phyloP scores from a whole-genome alignment of 37 sponge, comb jelly and placozoan genomes.

The Halichondria panicea region DNA sequence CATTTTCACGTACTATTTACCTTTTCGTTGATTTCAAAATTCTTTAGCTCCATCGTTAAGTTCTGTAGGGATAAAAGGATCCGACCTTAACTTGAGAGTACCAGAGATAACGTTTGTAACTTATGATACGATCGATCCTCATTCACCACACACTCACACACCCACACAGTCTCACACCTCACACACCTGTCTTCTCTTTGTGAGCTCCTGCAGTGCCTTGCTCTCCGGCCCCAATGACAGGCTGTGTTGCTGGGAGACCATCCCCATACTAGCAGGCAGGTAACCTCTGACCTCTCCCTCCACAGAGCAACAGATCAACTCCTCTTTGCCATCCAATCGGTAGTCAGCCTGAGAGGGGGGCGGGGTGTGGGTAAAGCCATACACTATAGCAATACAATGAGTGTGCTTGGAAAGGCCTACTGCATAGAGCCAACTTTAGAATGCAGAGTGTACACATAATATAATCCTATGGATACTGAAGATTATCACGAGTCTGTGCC shows the following conservation, averaged over 20 bases:
- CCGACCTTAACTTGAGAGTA: no score
- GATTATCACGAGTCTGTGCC: no score
- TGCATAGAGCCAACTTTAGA: no score
- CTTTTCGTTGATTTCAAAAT: constrained; percentile 85
- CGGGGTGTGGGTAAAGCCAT: background rate
- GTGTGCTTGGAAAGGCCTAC: no score
- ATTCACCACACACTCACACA: no score
- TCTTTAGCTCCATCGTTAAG: constrained; percentile 83
- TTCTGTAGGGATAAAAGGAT: constrained; percentile 43
- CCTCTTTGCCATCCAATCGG: constrained; percentile 80
- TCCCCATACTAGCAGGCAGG: constrained; percentile 39
- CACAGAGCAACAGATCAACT: constrained; percentile 88
- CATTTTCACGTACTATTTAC: no score
- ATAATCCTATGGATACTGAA: no score
- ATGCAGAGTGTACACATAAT: no score
- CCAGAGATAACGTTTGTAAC: no score
- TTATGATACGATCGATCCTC: no score
- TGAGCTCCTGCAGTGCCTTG: constrained; percentile 62
- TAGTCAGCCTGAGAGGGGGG: constrained; percentile 68
- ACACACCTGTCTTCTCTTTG: constrained; percentile 57
- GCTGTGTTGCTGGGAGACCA: background rate
- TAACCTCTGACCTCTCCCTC: constrained; percentile 95
- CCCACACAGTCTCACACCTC: no score
- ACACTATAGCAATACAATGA: constrained; percentile 5
- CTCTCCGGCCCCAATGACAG: constrained; percentile 44